phyloP scores from a whole-genome alignment of 1,140 invertebrate species.

The Solen grandis region DNA sequence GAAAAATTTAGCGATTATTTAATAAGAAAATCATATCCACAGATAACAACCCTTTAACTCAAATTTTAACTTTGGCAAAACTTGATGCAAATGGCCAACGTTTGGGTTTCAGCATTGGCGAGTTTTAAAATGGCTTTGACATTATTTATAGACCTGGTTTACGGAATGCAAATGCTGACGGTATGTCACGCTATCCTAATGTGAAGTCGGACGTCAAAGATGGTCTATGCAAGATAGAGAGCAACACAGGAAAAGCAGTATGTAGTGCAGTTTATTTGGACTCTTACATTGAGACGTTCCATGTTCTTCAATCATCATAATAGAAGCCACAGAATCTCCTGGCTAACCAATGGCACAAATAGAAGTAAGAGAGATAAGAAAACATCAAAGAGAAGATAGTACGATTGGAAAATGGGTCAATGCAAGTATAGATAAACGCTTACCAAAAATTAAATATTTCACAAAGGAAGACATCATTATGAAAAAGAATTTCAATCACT shows the following conservation, averaged over 20 bases:
- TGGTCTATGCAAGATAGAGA: no score
- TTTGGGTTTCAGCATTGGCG: neutral
- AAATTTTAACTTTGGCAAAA: no score
- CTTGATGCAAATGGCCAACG: neutral
- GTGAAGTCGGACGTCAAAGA: no score
- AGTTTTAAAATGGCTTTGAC: neutral
- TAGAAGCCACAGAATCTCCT: neutral
- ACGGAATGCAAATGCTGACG: neutral
- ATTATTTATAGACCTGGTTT: no score
- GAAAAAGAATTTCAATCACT: no score
- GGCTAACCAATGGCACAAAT: neutral
- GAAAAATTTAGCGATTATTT: slow-evolving; percentile 1
- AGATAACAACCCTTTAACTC: neutral
- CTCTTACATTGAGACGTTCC: neutral
- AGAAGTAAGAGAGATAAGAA: neutral
- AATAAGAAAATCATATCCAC: neutral
- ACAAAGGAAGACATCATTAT: neutral
- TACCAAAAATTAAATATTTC: neutral
- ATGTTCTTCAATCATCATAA: neutral
- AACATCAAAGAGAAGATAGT: neutral
- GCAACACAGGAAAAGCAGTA: neutral
- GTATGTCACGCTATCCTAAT: neutral
- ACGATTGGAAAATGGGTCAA: neutral
- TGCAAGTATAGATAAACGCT: neutral
- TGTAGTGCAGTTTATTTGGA: neutral